Conservation (phyloP, 2,113 vertebrate genomes). For the Dicentrarchus labrax region DNA sequence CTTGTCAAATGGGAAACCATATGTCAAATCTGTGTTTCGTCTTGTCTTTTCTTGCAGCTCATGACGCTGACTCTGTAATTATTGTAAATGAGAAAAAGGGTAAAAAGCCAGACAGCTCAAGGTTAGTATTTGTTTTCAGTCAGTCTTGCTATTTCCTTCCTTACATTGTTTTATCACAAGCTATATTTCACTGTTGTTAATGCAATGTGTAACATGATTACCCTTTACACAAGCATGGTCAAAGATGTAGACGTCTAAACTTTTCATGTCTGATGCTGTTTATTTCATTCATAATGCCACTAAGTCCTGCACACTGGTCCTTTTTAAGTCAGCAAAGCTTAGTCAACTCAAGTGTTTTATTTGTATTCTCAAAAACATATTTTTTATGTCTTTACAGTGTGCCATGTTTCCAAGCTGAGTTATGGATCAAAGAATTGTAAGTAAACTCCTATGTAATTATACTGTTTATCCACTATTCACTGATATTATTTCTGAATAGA, state of each 20-base stretch:
- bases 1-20: fast-evolving
- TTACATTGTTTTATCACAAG: not conserved
- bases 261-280: not conserved
- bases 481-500: not conserved
- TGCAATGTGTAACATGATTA: not conserved
- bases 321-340: not conserved
- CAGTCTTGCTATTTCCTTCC: not conserved
- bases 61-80: conserved; percentile 92
- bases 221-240: not conserved
- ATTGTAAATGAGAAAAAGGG: conserved; percentile 91
- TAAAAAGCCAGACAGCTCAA: conserved; percentile 83
- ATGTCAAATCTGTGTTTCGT: not conserved
- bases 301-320: too few species aligned
- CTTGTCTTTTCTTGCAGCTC: conserved; percentile 68
- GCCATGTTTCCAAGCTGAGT: conserved; percentile 92
- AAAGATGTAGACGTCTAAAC: not conserved
- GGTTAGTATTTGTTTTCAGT: conserved; percentile 80
- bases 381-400: conserved; percentile 76
- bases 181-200: not conserved
- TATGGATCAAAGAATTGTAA: conserved; percentile 99
- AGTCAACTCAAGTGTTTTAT: not conserved
- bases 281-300: not conserved
- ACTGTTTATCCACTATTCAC: not conserved
- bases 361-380: conserved; percentile 2
- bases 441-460: conserved; percentile 55